These are phyloP conservation scores for Phenganax marumi DNA, from an alignment of 92 coral and sea anemone species.

Conservation along the genomic window DNA sequence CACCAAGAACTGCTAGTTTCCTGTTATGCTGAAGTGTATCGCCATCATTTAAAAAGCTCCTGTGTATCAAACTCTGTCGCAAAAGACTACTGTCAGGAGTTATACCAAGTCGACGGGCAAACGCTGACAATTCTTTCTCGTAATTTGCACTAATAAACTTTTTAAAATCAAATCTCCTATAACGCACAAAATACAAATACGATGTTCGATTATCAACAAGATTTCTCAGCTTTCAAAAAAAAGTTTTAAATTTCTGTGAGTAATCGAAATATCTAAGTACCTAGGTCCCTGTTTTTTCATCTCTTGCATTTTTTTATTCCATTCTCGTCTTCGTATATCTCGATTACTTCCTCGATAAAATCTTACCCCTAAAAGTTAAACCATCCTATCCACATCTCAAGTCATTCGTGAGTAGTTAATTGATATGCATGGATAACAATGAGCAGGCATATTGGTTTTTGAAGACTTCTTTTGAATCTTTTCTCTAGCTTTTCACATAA, in stretches of 20 bases:
- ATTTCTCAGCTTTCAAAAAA: background rate
- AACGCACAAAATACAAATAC: background rate
- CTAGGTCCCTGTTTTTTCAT: slow-evolving; percentile 66
- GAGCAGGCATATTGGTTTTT: too few relatives aligned
- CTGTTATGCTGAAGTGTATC: slow-evolving; percentile 56
- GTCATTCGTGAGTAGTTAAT: too few relatives aligned
- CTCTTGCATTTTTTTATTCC: slow-evolving; percentile 67
- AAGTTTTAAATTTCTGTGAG: background rate
- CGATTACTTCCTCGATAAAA: slow-evolving; percentile 87
- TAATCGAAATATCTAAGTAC: background rate
- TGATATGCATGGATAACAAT: too few relatives aligned
- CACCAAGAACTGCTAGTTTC: slow-evolving; percentile 82
- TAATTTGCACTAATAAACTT: slow-evolving; percentile 78
- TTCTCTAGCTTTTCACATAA: background rate
- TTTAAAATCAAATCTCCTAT: slow-evolving; percentile 80
- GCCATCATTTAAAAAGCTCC: slow-evolving; percentile 40
- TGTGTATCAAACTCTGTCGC: slow-evolving; percentile 70
- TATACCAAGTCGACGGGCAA: slow-evolving; percentile 74
- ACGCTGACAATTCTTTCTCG: slow-evolving; percentile 83
- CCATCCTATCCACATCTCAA: too few relatives aligned
- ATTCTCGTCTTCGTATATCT: slow-evolving; percentile 82
- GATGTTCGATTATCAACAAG: background rate
- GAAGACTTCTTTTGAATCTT: too few relatives aligned
- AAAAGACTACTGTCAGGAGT: slow-evolving; percentile 58
- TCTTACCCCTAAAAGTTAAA: slow-evolving; percentile 60